phyloP scores from a whole-genome alignment of 2,113 vertebrate genomes.

The Columba janthina region DNA sequence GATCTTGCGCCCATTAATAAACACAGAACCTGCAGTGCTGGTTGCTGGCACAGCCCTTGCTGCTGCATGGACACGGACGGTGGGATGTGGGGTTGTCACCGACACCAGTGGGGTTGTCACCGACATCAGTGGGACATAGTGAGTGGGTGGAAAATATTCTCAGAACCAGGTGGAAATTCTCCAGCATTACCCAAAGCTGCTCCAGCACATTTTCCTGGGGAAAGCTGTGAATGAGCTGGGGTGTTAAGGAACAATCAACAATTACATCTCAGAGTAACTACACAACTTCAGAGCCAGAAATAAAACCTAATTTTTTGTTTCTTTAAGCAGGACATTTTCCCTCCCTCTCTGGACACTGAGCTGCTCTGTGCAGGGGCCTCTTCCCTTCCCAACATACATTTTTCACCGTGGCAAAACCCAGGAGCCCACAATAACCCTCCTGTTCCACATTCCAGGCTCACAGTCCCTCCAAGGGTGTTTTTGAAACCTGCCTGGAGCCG shows the following conservation, averaged over 20 bases:
- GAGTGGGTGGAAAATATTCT: neutral
- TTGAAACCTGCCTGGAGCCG: neutral
- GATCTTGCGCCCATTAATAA: neutral
- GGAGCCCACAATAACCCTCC: conserved; percentile 30
- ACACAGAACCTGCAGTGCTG: neutral
- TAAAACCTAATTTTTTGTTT: neutral
- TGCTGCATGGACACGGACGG: neutral
- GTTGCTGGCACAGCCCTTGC: neutral
- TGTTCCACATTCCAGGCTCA: conserved; percentile 19
- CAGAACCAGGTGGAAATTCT: neutral
- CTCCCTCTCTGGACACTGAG: neutral
- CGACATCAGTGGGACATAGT: accelerated
- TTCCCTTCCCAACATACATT: neutral
- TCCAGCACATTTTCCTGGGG: neutral
- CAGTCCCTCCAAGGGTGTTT: neutral
- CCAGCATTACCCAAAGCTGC: neutral
- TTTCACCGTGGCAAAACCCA: neutral
- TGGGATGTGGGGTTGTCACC: neutral
- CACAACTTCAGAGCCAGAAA: neutral
- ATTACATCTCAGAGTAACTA: neutral
- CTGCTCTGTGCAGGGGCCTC: neutral
- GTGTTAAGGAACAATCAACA: neutral
- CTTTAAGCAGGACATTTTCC: neutral
- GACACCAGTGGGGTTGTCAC: neutral
- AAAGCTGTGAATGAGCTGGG: neutral